phyloP scores from a whole-genome alignment of 1,140 invertebrate genomes.

The Drosophila yakuba region DNA sequence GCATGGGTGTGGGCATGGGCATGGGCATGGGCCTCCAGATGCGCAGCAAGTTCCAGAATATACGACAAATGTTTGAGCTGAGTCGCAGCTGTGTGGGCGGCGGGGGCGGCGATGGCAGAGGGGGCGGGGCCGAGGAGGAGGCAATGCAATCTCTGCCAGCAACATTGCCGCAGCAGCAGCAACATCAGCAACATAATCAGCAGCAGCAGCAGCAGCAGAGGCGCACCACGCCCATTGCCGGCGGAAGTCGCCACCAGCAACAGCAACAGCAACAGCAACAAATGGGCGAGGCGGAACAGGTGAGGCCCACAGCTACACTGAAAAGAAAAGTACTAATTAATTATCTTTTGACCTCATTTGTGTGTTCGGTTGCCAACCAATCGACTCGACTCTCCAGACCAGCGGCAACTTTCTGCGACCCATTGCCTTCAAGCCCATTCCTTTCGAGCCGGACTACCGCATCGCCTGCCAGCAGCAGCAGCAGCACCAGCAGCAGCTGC shows the following conservation, averaged over 20 bases:
- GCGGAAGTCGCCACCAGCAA: constrained; percentile 55
- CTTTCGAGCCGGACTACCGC: constrained; percentile 83
- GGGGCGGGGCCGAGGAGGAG: constrained; percentile 32
- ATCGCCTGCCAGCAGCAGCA: constrained; percentile 68
- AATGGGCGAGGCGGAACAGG: constrained; percentile 66
- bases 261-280: constrained; percentile 51
- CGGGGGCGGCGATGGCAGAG: constrained; percentile 4
- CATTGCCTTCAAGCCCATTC: constrained; percentile 83
- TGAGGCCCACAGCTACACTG: constrained; percentile 25
- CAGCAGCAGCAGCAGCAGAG: constrained; percentile 43
- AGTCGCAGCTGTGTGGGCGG: constrained; percentile 60
- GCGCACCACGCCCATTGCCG: constrained; percentile 68
- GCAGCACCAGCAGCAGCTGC: constrained; percentile 40
- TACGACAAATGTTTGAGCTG: constrained; percentile 83
- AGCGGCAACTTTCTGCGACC: constrained; percentile 72
- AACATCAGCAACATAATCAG: constrained; percentile 21
- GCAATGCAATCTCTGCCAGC: constrained; percentile 63
- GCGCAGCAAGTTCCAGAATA: constrained; percentile 82
- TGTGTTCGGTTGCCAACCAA: not conserved
- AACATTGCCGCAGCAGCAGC: constrained; percentile 40
- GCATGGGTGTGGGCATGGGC: constrained; percentile 13
- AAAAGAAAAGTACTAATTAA: not conserved
- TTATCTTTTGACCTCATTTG: too few relatives aligned
- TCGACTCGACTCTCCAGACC: constrained; percentile 19
- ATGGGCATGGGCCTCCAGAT: constrained; percentile 38